These are phyloP conservation scores for Strigamia transsilvanica DNA, from an alignment of 2,888 invertebrate genomes.

Conservation along the genomic window DNA sequence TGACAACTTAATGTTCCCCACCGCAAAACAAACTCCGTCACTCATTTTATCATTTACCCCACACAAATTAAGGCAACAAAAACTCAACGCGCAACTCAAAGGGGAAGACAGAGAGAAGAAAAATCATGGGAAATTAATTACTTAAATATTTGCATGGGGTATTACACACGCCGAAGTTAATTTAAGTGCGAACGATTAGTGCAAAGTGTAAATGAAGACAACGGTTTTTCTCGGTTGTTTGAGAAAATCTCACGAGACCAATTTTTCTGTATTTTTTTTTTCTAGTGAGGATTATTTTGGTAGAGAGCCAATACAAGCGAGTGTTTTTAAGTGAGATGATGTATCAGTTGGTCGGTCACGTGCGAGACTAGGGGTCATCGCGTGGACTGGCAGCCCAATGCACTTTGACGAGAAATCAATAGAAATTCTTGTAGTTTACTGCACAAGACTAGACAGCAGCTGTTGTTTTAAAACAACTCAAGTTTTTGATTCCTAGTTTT, in stretches of 20 bases:
- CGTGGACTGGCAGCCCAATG: slow-evolving; percentile 37
- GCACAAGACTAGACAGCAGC: slow-evolving; percentile 43
- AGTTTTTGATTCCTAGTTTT: not conserved
- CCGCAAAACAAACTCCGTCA: slow-evolving; percentile 43
- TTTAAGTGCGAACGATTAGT: not conserved
- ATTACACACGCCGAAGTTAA: not conserved
- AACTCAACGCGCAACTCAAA: not conserved
- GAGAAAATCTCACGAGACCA: slow-evolving; percentile 16
- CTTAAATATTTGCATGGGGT: too few species aligned
- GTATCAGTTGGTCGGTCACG: slow-evolving; percentile 43
- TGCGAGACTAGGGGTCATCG: slow-evolving; percentile 40
- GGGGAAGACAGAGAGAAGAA: not conserved
- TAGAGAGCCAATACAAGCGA: slow-evolving; percentile 35
- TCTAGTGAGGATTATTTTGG: slow-evolving; percentile 22
- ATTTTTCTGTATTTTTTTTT: not conserved
- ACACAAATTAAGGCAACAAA: slow-evolving; percentile 41
- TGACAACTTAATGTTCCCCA: slow-evolving; percentile 36
- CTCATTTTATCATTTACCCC: slow-evolving; percentile 34
- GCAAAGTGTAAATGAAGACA: slow-evolving; percentile 24
- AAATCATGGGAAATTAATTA: not conserved
- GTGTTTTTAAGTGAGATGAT: slow-evolving; percentile 46
- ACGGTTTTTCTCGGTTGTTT: not conserved
- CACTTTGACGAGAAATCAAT: slow-evolving; percentile 46
- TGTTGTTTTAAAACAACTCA: slow-evolving; percentile 28
- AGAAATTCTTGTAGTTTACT: slow-evolving; percentile 43